Evolutionary conservation across 2,888 invertebrate genomes (phyloP), one percentile per base, ranked within the genome.

Genomic region (Aproaerema taeniolella): DNA sequence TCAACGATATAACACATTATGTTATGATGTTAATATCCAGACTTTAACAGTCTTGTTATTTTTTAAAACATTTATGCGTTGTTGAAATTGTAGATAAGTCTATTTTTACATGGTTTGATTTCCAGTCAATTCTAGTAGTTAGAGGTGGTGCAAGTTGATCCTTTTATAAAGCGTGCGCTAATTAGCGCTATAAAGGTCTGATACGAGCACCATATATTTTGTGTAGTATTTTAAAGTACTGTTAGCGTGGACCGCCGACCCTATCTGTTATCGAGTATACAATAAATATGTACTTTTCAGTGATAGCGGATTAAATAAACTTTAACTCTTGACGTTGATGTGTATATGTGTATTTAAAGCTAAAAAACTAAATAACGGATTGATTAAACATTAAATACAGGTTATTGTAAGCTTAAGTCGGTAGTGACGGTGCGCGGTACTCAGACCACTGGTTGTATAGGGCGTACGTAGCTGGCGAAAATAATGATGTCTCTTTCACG

Each of bases 321-420:
- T 62, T 60, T 60, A 59, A 61, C 56, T 71, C 67, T 76, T 60
- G 56, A 72, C 66, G 68, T 79, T 78, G 69, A 75, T 55, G 65
- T 78, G 77, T 80, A 76, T 74, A 70, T 76, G 77, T 80, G 71
- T 80, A 76, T 75, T 69, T 63, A 70, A 72, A 61, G 68, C 67
- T 74, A 74, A 69, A n/a, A n/a, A 57, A 51, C 57, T 50, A 55
- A 53, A 48, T 56, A 61, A 65, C 13, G 41, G 31, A 65, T 68
- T 67, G 39, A 37, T 14, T 31, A 39, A 39, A 67, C 61, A 64
- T 71, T 69, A 64, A 61, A 65, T 60, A 69, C 66, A 65, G 66
- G 59, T 60, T 67, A 66, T 57, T 55, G 47, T 66, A 64, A 60
- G 62, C 61, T 60, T 63, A 61, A 61, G 69, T 58, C 49, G 70